phyloP scores from a whole-genome alignment of 2,888 invertebrate genomes.

The Lottia scabra region DNA sequence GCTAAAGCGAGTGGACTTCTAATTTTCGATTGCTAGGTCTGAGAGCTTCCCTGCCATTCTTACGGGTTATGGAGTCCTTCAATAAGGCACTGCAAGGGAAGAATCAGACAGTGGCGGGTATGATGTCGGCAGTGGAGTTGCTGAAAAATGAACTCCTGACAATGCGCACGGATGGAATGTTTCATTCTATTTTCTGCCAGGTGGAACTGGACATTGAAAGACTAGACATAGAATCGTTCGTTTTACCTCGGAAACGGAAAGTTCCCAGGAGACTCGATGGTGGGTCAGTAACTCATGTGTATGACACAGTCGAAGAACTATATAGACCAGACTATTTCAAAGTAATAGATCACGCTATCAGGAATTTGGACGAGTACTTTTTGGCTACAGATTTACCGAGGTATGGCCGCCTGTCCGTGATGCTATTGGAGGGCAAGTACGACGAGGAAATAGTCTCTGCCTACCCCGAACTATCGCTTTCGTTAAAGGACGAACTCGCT shows the following conservation, averaged over 20 bases:
- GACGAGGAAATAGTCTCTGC: too few species aligned
- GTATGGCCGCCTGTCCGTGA: too few species aligned
- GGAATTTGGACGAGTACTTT: too few species aligned
- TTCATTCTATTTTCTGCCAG: not conserved
- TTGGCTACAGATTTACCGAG: too few species aligned
- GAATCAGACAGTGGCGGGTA: not conserved
- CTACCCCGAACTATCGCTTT: too few species aligned
- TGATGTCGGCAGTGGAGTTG: not conserved
- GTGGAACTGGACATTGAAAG: not conserved
- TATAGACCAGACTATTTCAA: not conserved
- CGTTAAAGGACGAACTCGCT: too few species aligned
- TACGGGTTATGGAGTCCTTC: not conserved
- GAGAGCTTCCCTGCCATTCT: not conserved
- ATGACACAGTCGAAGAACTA: not conserved
- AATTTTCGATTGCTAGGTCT: not conserved
- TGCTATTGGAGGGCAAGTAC: too few species aligned
- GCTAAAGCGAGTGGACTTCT: too few species aligned
- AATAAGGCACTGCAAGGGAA: not conserved
- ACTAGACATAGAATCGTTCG: not conserved
- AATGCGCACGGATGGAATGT: not conserved
- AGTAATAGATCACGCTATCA: too few species aligned
- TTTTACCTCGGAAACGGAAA: not conserved
- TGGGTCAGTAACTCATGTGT: not conserved
- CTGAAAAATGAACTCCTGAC: not conserved
- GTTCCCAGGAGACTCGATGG: not conserved